These are phyloP conservation scores for Oxyruncus cristatus DNA, from an alignment of 2,113 vertebrate genomes.

Conservation along the genomic window DNA sequence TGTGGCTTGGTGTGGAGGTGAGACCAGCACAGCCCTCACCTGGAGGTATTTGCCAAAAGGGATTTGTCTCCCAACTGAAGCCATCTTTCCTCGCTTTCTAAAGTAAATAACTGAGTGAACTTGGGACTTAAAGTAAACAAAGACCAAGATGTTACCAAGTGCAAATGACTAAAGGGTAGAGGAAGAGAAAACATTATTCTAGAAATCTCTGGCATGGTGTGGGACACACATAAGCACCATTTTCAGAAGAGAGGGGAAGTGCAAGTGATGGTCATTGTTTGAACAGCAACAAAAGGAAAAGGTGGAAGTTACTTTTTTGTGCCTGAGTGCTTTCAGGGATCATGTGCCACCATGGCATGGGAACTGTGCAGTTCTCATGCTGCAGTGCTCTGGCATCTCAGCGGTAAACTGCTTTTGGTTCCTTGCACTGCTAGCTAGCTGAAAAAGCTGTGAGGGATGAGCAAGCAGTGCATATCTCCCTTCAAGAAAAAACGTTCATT, in stretches of 20 bases:
- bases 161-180: neutral
- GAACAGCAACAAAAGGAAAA: neutral
- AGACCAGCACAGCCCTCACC: neutral
- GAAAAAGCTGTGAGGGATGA: conserved; percentile 17
- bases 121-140: neutral
- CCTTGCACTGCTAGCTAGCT: conserved; percentile 14
- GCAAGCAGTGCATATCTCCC: neutral
- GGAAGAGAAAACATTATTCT: neutral
- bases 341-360: rapidly evolving
- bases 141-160: neutral
- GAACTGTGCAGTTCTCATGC: neutral
- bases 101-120: neutral
- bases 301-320: neutral
- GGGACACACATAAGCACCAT: neutral
- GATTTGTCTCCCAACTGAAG: neutral
- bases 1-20: neutral
- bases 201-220: neutral
- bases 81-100: neutral
- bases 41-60: neutral
- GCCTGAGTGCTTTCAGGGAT: neutral
- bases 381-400: conserved; percentile 26
- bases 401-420: conserved; percentile 30
- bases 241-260: neutral
- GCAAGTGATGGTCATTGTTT: neutral
- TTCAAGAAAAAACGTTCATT: neutral